Evolutionary conservation across 2,797 vertebrate genomes (phyloP), one percentile per base, ranked within the genome.

Genomic region (Rhinophrynus dorsalis): DNA sequence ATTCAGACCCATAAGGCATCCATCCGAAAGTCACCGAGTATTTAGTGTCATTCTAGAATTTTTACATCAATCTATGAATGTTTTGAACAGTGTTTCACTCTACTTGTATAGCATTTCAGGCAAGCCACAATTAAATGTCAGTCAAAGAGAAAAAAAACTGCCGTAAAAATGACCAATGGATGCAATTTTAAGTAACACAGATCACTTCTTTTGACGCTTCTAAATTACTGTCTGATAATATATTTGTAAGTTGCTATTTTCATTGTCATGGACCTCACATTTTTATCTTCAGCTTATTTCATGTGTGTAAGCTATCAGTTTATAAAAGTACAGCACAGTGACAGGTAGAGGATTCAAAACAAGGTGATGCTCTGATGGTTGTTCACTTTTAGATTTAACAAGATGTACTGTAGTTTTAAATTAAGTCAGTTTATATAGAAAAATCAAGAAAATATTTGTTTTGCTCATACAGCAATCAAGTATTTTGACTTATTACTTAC

Each of bases 101-200:
- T 65, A 8, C 61, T 56, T 72, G 61, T 72, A 29, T 44, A 59
- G 32, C 61, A 21, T 56, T 72, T 38, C 44, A 58, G 44, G 37
- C 6, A 58, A 18, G 21, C 33, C 45, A 59, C 69, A 72, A 72
- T 72, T 65, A 72, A 65, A 59, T 65, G 69, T 24, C 69, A 65
- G 45, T 72, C 69, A 72, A 48, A 58, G 35, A 33, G 24, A 30
- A 7, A 47, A 45, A 57, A 50, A 15, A 44, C 40, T 20, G 23
- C 27, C 54, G 26, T 18, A 50, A 51, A 59, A 35, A 48, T 65
- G 35, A 52, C 61, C 69, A 58, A 18, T 27, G 20, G 24, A 18
- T 65, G 35, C 61, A 65, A 51, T 65, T 65, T n/a, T 63, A 50
- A 42, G 17, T 35, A 30, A 50, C 47, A 52, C 5, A 72, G 61